These are phyloP conservation scores for Siniperca scherzeri DNA, from an alignment of 2,797 vertebrate species.

Conservation along the genomic window DNA sequence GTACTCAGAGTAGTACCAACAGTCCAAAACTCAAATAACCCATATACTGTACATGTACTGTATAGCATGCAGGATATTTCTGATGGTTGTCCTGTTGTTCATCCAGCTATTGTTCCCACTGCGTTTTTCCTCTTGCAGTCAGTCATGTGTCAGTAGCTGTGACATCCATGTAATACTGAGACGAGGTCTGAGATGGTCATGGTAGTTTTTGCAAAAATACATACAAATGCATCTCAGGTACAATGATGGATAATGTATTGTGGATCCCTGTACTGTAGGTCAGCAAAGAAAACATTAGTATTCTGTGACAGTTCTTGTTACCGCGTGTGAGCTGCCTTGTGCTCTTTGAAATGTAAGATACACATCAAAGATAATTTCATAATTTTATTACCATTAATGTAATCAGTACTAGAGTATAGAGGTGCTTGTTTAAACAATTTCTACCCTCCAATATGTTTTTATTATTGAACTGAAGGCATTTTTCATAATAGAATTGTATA, in stretches of 20 bases:
- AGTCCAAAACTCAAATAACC: too few species aligned
- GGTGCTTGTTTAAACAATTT: not conserved
- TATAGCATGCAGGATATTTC: not conserved
- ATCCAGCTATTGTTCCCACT: not conserved
- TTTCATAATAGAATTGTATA: not conserved
- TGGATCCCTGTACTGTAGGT: too few species aligned
- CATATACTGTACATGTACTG: not conserved
- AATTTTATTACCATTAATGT: conserved; percentile 28
- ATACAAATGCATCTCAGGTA: not conserved
- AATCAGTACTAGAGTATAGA: not conserved
- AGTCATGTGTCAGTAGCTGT: not conserved
- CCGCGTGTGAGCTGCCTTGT: not conserved
- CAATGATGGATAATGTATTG: not conserved
- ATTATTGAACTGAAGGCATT: not conserved
- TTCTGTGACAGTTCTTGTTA: not conserved
- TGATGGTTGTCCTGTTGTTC: not conserved
- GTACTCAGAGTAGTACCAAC: not conserved
- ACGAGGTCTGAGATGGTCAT: not conserved
- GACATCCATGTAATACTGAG: not conserved
- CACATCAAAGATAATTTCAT: conserved; percentile 12
- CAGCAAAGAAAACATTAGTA: not conserved
- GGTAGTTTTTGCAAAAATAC: not conserved
- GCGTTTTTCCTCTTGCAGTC: not conserved
- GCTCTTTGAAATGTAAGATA: not conserved
- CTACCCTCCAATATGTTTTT: not conserved